Evolutionary conservation across 2,113 vertebrate species (phyloP), one percentile per base, ranked within the genome.

Genomic region (Cygnus buccinator): DNA sequence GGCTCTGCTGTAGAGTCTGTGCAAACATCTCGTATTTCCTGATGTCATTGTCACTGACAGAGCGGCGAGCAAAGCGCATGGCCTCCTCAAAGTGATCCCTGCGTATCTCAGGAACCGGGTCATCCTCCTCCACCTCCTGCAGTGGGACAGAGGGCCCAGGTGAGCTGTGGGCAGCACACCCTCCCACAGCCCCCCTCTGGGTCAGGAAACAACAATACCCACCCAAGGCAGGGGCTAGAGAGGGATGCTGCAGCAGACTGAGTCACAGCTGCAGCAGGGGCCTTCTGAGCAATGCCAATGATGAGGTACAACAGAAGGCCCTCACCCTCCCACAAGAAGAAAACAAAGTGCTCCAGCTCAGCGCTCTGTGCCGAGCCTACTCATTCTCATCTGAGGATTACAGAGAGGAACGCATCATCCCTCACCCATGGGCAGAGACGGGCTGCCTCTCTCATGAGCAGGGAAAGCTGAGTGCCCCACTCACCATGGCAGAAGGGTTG

Each of bases 11-110:
- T 97, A 99, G 98, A 20, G 99, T 99, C 98, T 99, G 99, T 93
- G 99, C 99, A 81, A 99, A 99, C 99, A 99, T 99, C 97, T 99
- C 99, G 0, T 99, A 99, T 98, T 99, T 99, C 97, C 99, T 98
- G 94, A 99, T 99, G 97, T 99, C 99, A 3, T 99, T 99, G 95
- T 99, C 99, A 35, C 99, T 99, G 98, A 99, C 99, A 1, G 99
- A 99, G 90, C 99, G 99, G 66, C 99, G 99, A 67, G 99, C 99
- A 52, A 99, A 99, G 95, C 99, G 99, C 99, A 99, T 99, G 71
- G 99, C 99, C 96, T 99, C 99, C 93, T 99, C 99, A 97, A 99
- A 99, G 97, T 99, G 99, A 98, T 99, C 99, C 95, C 99, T 98
- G 94, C 99, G 99, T 80, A 99, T 99, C 97, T 99, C 99, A 0